A percentile compares a stretch with the other conserved stretches of the same genome.
Evolutionary conservation across 1,140 invertebrate species (phyloP).

Genomic region (Stegodyphus dumicola): DNA sequence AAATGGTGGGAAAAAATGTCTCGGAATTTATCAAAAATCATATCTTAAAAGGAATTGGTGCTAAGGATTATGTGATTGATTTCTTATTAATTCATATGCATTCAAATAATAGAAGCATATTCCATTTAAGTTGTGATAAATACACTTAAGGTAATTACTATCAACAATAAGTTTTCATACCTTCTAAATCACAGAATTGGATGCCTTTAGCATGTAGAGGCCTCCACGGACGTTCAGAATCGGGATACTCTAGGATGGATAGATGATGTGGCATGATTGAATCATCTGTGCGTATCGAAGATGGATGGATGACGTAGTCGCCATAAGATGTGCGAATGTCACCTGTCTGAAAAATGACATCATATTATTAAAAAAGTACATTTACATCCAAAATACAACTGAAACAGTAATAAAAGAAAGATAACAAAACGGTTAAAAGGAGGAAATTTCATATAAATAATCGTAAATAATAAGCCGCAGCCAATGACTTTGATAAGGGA

Average conservation of each 20-base stretch:
- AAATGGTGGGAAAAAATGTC: too few relatives aligned
- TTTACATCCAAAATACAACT: not conserved
- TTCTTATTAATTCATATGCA: too few relatives aligned
- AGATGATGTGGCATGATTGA: slow-evolving; percentile 14
- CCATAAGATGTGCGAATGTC: slow-evolving; percentile 29
- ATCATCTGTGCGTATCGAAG: not conserved
- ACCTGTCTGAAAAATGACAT: slow-evolving; percentile 26
- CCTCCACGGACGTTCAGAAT: slow-evolving; percentile 9
- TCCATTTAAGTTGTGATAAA: too few relatives aligned
- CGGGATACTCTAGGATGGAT: slow-evolving; percentile 18
- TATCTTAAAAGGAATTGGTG: too few relatives aligned
- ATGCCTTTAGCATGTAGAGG: slow-evolving; percentile 22
- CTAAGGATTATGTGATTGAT: too few relatives aligned
- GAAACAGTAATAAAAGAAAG: not conserved
- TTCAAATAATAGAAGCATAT: too few relatives aligned
- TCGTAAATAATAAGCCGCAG: too few relatives aligned
- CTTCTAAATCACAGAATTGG: slow-evolving; percentile 32
- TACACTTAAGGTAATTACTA: not conserved
- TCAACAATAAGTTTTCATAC: not conserved
- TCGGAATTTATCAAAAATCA: too few relatives aligned
- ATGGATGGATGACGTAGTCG: slow-evolving; percentile 34
- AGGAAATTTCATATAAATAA: not conserved
- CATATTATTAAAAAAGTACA: too few relatives aligned
- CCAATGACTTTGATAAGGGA: too few relatives aligned
- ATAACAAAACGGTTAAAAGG: not conserved